phyloP scores from a whole-genome alignment of 2,113 vertebrate genomes.

The Indri indri region DNA sequence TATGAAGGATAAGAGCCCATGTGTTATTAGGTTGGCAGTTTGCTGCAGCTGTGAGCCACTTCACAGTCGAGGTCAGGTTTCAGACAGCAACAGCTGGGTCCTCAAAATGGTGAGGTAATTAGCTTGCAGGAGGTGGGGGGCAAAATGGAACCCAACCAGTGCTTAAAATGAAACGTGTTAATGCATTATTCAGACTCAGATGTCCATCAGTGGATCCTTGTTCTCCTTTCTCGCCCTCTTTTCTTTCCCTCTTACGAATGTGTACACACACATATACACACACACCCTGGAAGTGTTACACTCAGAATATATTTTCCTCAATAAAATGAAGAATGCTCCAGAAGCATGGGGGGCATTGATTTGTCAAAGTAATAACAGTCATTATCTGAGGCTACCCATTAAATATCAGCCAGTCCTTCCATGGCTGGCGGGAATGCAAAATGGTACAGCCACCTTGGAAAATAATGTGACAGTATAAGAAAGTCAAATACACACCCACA shows the following conservation, averaged over 20 bases:
- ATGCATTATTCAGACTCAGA: neutral
- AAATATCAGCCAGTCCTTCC: neutral
- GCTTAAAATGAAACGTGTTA: neutral
- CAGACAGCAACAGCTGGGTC: slow-evolving; percentile 51
- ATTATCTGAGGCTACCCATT: neutral
- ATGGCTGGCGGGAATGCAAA: neutral
- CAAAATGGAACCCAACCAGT: neutral
- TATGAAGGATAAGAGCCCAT: neutral
- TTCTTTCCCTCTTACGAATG: neutral
- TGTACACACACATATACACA: neutral
- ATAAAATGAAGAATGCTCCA: neutral
- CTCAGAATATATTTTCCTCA: neutral
- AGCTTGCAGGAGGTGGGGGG: neutral
- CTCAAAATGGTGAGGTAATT: slow-evolving; percentile 1
- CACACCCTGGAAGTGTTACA: neutral
- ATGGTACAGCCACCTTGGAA: neutral
- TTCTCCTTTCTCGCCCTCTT: neutral
- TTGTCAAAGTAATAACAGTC: neutral
- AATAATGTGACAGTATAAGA: neutral
- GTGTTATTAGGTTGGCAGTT: neutral
- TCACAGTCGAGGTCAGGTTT: slow-evolving; percentile 32
- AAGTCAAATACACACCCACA: neutral
- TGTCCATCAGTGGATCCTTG: neutral
- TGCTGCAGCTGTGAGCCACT: neutral
- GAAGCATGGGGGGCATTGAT: neutral